Conservation (phyloP, 2,888 invertebrate genomes). For the Nymphalis c-album region DNA sequence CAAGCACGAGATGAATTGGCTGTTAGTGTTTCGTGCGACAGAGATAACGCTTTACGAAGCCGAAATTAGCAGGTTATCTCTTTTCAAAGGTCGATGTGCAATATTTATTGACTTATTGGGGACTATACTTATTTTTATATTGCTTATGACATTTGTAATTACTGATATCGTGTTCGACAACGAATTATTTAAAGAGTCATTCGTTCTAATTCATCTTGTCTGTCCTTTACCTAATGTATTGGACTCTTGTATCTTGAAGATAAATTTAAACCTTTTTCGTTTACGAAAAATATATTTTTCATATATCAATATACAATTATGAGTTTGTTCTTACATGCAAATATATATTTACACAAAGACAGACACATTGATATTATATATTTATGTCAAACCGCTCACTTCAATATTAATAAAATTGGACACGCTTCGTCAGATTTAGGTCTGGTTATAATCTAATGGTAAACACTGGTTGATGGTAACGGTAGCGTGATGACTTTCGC, state of each 20-base stretch:
- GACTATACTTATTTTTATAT: no score
- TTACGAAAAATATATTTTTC: neutral
- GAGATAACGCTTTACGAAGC: no score
- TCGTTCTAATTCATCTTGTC: neutral
- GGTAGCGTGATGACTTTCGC: constrained; percentile 23
- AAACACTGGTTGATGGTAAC: constrained; percentile 33
- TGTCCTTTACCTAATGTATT: neutral
- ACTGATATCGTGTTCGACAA: no score
- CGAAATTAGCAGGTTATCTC: no score
- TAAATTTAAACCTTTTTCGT: neutral
- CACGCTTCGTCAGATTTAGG: constrained; percentile 31
- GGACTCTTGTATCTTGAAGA: neutral
- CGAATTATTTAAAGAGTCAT: no score
- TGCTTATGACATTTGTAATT: no score
- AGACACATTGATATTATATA: neutral
- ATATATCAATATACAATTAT: no score
- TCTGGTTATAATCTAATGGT: constrained; percentile 33
- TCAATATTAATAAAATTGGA: constrained; percentile 2
- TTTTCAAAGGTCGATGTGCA: no score
- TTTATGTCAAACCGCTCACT: neutral
- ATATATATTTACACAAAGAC: neutral
- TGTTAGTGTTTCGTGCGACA: no score
- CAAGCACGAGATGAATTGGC: no score
- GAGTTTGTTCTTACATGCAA: no score
- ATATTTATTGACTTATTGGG: no score